Conservation (phyloP, 2,797 vertebrate genomes). For the Xiphophorus birchmanni region DNA sequence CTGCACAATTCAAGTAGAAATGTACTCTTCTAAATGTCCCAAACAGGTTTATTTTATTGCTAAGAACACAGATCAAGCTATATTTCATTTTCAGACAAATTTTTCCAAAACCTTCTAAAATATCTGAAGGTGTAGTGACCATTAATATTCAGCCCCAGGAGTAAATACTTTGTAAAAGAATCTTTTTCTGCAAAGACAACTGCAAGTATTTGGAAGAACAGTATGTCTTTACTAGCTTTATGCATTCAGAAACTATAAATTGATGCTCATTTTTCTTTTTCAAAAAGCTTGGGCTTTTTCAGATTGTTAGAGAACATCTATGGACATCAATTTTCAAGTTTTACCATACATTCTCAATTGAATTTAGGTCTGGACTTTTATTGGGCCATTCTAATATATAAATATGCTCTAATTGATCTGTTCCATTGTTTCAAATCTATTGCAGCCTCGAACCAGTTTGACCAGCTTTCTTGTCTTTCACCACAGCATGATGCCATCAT, state of each 20-base stretch:
- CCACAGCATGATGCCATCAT: neutral
- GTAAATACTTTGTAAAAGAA: no score
- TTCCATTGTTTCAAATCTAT: neutral
- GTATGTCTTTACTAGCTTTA: neutral
- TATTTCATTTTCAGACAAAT: no score
- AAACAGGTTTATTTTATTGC: no score
- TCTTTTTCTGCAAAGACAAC: neutral
- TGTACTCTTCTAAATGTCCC: no score
- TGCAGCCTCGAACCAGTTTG: neutral
- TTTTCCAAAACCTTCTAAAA: no score
- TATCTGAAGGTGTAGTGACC: no score
- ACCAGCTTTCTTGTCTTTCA: neutral
- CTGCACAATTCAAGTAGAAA: neutral
- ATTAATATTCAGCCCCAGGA: no score
- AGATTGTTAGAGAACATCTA: neutral
- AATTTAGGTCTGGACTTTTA: neutral
- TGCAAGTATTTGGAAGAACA: neutral
- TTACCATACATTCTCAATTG: neutral
- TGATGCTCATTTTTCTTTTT: neutral
- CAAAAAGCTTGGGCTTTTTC: neutral
- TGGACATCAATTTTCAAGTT: neutral
- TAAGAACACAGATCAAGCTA: no score
- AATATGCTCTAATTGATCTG: neutral
- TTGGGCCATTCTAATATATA: neutral
- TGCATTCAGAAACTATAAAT: neutral